Percentiles rank a stretch among this genome's conserved stretches.
These are phyloP conservation scores for Pelodytes ibericus DNA, from an alignment of 2,797 vertebrate genomes.

Conservation along the genomic window DNA sequence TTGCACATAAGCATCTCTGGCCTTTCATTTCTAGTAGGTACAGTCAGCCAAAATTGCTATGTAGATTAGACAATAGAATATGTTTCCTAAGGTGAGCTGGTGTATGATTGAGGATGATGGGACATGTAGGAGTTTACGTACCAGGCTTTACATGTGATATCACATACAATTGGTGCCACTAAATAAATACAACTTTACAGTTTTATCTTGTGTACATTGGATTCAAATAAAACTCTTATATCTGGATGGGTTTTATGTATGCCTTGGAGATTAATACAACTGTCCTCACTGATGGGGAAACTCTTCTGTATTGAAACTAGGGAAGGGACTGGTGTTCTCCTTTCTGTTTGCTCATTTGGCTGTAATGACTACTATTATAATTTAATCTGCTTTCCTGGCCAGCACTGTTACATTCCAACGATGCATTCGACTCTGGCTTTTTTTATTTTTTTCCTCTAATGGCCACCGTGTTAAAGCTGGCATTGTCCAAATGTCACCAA, in stretches of 20 bases:
- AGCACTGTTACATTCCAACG: slow-evolving; percentile 14
- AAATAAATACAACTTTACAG: slow-evolving; percentile 25
- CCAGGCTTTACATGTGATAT: slow-evolving; percentile 11
- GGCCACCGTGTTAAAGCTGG: slow-evolving; percentile 19
- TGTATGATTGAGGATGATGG: background rate
- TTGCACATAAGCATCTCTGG: too few relatives aligned
- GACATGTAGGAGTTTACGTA: background rate
- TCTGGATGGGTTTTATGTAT: slow-evolving; percentile 46
- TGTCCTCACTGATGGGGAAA: slow-evolving; percentile 44
- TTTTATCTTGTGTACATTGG: slow-evolving; percentile 40
- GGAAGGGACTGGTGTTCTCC: slow-evolving; percentile 11
- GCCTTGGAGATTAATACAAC: slow-evolving; percentile 41
- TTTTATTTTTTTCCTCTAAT: slow-evolving; percentile 15
- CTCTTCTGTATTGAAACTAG: slow-evolving; percentile 11
- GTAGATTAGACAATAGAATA: too few relatives aligned
- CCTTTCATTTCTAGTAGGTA: too few relatives aligned
- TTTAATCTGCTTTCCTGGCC: slow-evolving; percentile 46
- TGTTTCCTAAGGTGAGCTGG: too few relatives aligned
- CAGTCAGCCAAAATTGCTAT: too few relatives aligned
- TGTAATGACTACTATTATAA: slow-evolving; percentile 44
- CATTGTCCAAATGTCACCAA: slow-evolving; percentile 17
- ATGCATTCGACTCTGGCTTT: slow-evolving; percentile 20
- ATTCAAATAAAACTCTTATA: slow-evolving; percentile 35
- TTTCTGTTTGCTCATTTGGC: slow-evolving; percentile 47
- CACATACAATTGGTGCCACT: slow-evolving; percentile 28